phyloP scores from a whole-genome alignment of 30 jellyfish, hydroid and myxozoan genomes.

The Hydractinia symbiolongicarpus region DNA sequence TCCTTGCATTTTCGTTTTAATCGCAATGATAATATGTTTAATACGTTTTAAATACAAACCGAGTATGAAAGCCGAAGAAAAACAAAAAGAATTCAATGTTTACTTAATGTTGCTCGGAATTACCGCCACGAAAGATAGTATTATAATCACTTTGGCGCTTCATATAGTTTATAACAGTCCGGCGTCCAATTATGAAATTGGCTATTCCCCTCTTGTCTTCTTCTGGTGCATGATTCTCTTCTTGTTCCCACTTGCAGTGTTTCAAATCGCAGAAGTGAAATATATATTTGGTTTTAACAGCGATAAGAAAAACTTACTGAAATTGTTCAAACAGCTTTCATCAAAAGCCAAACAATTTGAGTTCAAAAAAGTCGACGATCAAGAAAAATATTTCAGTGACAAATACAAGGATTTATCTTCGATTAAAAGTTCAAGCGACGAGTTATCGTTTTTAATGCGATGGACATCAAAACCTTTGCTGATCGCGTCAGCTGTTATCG shows the following conservation, averaged over 20 bases:
- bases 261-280: not conserved
- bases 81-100: too few species aligned
- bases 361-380: conserved; percentile 11
- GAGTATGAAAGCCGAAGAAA: not conserved
- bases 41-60: conserved; percentile 1
- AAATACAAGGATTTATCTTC: not conserved
- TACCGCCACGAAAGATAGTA: not conserved
- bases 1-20: conserved; percentile 8
- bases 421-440: conserved; percentile 2
- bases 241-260: conserved; percentile 3
- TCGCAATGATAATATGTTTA: not conserved
- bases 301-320: not conserved
- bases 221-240: conserved; percentile 10
- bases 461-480: not conserved
- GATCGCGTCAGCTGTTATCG: not conserved
- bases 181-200: not conserved
- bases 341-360: conserved; percentile 3
- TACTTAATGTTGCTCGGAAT: not conserved
- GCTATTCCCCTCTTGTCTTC: conserved; percentile 17
- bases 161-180: not conserved
- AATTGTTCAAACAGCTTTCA: not conserved
- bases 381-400: conserved; percentile 9
- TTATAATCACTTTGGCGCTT: not conserved
- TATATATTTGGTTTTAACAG: conserved; percentile 11
- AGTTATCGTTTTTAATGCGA: not conserved